phyloP scores from a whole-genome alignment of 2,797 vertebrate species.

The Hoplostethus mediterraneus region DNA sequence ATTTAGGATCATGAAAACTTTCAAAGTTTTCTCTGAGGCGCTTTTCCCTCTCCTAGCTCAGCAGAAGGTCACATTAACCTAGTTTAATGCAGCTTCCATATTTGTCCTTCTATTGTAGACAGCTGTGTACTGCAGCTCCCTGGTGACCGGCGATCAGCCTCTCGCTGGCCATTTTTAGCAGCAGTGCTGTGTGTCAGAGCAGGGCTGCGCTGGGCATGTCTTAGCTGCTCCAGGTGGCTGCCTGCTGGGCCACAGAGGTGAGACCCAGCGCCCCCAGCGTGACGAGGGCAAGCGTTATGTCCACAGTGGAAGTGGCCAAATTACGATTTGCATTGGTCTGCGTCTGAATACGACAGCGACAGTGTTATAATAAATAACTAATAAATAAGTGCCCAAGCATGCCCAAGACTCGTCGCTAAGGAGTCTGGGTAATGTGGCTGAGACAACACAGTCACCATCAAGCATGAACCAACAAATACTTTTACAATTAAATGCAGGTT shows the following conservation, averaged over 20 bases:
- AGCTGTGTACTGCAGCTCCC: constrained; percentile 72
- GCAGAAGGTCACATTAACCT: constrained; percentile 75
- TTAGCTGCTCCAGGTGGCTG: constrained; percentile 73
- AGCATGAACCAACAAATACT: too few species aligned
- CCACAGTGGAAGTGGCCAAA: constrained; percentile 16
- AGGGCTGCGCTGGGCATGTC: constrained; percentile 47
- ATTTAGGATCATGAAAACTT: constrained; percentile 40
- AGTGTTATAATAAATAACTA: too few species aligned
- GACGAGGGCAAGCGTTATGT: constrained; percentile 56
- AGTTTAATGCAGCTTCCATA: constrained; percentile 63
- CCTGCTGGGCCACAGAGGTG: constrained; percentile 66
- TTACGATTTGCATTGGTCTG: background rate
- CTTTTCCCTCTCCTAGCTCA: constrained; percentile 17
- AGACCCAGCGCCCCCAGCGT: constrained; percentile 37
- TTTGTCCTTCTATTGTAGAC: constrained; percentile 69
- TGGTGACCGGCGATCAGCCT: constrained; percentile 67
- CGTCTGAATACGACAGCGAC: too few species aligned
- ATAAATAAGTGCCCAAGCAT: too few species aligned
- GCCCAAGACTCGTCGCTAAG: too few species aligned
- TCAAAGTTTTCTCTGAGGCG: constrained; percentile 40
- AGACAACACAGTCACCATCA: too few species aligned
- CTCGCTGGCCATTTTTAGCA: constrained; percentile 76
- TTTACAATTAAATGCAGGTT: too few species aligned
- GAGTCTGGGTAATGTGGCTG: too few species aligned
- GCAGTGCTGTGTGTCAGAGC: constrained; percentile 61